Base-by-base conservation (phyloP, 2,797 vertebrate species). In the Propithecus deckenii region DNA sequence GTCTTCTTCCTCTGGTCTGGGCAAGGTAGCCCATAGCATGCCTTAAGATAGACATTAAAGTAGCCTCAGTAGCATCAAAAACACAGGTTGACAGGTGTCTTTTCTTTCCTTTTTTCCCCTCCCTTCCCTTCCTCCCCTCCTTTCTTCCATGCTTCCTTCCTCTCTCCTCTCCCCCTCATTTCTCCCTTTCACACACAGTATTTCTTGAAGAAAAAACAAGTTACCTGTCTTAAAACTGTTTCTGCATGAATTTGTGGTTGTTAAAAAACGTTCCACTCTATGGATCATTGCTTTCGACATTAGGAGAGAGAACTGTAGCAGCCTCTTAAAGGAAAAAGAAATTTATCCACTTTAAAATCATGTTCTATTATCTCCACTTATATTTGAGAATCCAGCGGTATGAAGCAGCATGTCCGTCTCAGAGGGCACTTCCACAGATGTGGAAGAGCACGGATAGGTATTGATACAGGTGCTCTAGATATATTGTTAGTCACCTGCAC, bases 101-200 rank as follows among this genome's bases (percentile, higher is more conserved):
- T 52, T 48, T 32, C 1, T 30, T 94, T 48, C 18, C 5, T 55
- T 23, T 57, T 22, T 25, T 3, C 32, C 35, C 7, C 11, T 35
- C 14, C 20, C 30, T n/a, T 46, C 18, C 7, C 6, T 15, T 0
- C 46, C 22, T 67, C 5, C 20, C 23, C 43, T 50, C 23, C 63
- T 52, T 32, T 50, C 22, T 4, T 38, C 35, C 5, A 6, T 61
- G 4, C 5, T 2, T 1, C 5, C 13, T 3, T 1, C 12, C 4
- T 1, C 5, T 2, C 1, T 14, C 9, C 7, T 71, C 0, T 46
- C 5, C 25, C 0, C 28, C 1, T 72, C 0, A 5, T 15, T 5
- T 10, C 11, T 23, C 17, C 48, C 14, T 65, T 2, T 55, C 28
- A 65, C 41, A 61, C 15, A 67, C 0, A 59, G 5, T 74, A 28